Base-by-base conservation (phyloP, 2,888 invertebrate genomes). In the Aromia moschata region DNA sequence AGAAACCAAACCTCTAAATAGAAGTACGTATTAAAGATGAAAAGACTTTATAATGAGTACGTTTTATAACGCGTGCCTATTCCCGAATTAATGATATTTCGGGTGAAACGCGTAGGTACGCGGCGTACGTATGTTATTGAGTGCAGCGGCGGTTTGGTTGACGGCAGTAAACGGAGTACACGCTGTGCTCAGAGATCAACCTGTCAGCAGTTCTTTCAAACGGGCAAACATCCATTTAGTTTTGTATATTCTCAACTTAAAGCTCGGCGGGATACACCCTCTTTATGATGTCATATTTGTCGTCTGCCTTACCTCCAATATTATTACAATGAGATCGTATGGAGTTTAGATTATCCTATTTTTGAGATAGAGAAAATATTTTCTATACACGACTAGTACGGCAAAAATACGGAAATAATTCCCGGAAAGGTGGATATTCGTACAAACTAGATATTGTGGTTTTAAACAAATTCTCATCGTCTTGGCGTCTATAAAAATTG, bases 161-260 rank as follows among this genome's bases (percentile, higher is more conserved):
- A 68, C 70, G 67, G 67, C 60, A 64, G 68, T 68, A 71, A 71
- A 67, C 65, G 67, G 62, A 67, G 62, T 62, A 62, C 76, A 73
- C 58, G 76, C 76, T 76, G 76, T 62, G 76, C 62, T 64, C 51
- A 69, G 70, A 73, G 74, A 76, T 76, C 75, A 71, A 69, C 69
- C 71, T 73, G 73, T 73, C 73, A 71, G 57, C 58, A 66, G 69
- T 74, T 73, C 74, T 74, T 74, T 76, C 73, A 67, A 64, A 25
- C 63, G 62, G 65, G 63, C 64, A 70, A 72, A 75, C 71, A 73
- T 75, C 75, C 72, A 75, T 76, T 76, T 74, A 75, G 72, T 70
- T 73, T 72, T 71, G 73, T 74, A 71, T 72, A 70, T 59, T 70
- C 69, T 69, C 67, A 68, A 69, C 66, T 73, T 68, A 67, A 60